Evolutionary conservation across 2,888 invertebrate species (phyloP).

Genomic region (Hypsopygia costalis): DNA sequence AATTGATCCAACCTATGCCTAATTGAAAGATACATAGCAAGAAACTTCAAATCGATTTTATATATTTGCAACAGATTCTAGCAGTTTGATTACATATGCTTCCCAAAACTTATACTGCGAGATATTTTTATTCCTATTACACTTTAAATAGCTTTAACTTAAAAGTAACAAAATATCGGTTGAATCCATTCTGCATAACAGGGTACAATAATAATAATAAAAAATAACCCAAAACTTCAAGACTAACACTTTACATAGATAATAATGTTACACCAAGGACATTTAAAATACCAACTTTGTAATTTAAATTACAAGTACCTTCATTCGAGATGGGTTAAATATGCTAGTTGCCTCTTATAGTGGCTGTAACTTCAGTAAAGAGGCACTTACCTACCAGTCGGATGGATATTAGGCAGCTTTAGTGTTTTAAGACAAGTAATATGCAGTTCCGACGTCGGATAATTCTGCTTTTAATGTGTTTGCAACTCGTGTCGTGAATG

Average conservation of each 20-base stretch:
- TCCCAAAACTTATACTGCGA: no score
- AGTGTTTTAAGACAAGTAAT: background rate
- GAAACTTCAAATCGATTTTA: no score
- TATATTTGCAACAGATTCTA: no score
- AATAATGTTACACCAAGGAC: background rate
- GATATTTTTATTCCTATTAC: no score
- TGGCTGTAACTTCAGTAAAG: slow-evolving; percentile 3
- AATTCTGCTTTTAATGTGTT: background rate
- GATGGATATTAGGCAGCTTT: slow-evolving; percentile 3
- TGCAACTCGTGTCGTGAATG: background rate
- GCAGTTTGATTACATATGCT: no score
- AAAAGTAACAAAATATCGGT: no score
- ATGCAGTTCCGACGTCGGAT: background rate
- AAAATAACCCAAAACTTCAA: no score
- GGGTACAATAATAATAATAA: no score
- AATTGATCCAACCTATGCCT: no score
- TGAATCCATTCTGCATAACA: no score
- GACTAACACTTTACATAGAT: background rate
- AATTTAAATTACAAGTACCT: slow-evolving; percentile 9
- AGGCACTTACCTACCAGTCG: slow-evolving; percentile 3
- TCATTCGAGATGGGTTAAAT: slow-evolving; percentile 20
- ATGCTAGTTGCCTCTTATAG: slow-evolving; percentile 3
- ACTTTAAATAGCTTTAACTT: no score
- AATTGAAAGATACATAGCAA: no score
- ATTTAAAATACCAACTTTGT: background rate